A percentile compares a stretch with the other conserved stretches of the same genome.
Evolutionary conservation across 2,113 vertebrate genomes (phyloP).

Genomic region (Gavialis gangeticus): DNA sequence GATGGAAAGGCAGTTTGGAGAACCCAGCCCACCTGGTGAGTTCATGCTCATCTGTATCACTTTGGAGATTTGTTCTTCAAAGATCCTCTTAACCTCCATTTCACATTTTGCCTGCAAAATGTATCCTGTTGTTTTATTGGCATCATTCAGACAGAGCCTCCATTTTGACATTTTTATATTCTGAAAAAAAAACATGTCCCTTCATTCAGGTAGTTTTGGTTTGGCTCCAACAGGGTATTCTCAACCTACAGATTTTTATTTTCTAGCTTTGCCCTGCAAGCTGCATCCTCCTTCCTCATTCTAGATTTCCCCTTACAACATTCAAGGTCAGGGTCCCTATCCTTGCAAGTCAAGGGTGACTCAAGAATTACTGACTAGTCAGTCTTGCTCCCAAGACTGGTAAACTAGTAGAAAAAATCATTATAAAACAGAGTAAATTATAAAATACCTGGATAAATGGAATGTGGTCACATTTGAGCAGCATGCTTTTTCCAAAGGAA

Average conservation of each 20-base stretch:
- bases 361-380: not conserved
- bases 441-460: not conserved
- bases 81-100: not conserved
- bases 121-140: not conserved
- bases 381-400: not conserved
- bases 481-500: not conserved
- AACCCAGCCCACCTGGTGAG: not conserved
- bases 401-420: not conserved
- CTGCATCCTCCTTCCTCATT: not conserved
- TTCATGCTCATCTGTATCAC: not conserved
- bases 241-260: not conserved
- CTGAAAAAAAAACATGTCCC: not conserved
- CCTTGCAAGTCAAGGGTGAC: not conserved
- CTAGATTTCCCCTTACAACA: not conserved
- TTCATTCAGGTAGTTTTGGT: not conserved
- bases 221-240: not conserved
- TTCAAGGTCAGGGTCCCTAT: not conserved
- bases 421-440: not conserved
- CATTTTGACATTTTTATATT: not conserved
- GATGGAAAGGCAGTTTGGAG: not conserved
- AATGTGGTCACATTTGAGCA: not conserved
- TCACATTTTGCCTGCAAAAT: not conserved
- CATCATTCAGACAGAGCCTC: not conserved
- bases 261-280: not conserved
- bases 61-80: not conserved